Evolutionary conservation across 2,888 invertebrate species (phyloP).

Genomic region (Amitus sp.): DNA sequence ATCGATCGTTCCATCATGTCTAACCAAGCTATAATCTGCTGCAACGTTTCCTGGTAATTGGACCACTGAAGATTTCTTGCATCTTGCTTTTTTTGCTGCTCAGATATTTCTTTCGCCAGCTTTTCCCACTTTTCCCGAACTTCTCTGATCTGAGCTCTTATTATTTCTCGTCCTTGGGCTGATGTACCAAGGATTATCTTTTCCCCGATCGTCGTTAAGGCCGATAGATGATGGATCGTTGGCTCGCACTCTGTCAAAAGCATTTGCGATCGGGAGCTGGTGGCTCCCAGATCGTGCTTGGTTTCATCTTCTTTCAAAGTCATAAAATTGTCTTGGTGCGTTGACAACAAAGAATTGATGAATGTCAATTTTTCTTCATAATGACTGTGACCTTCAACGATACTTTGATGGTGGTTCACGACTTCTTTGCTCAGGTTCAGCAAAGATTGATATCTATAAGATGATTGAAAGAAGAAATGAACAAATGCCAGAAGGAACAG

Average conservation of each 20-base stretch:
- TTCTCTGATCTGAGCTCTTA: constrained; percentile 84
- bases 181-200: constrained; percentile 93
- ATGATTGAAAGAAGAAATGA: too few species aligned
- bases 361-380: constrained; percentile 81
- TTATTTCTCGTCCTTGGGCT: constrained; percentile 87
- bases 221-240: constrained; percentile 81
- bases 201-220: constrained; percentile 83
- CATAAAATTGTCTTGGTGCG: constrained; percentile 77
- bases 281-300: constrained; percentile 72
- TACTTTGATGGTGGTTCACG: constrained; percentile 83
- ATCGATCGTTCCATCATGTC: constrained; percentile 84
- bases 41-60: constrained; percentile 86
- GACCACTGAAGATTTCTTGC: constrained; percentile 82
- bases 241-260: constrained; percentile 84
- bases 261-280: constrained; percentile 76
- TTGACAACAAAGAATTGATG: constrained; percentile 80
- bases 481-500: too few species aligned
- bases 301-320: constrained; percentile 73
- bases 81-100: constrained; percentile 87
- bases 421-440: constrained; percentile 86
- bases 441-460: constrained; percentile 76
- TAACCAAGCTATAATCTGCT: constrained; percentile 86
- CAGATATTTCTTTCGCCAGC: constrained; percentile 83
- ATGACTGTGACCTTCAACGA: constrained; percentile 84
- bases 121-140: constrained; percentile 90